Base-by-base conservation (phyloP, 2,113 vertebrate genomes). In the Sus scrofa region DNA sequence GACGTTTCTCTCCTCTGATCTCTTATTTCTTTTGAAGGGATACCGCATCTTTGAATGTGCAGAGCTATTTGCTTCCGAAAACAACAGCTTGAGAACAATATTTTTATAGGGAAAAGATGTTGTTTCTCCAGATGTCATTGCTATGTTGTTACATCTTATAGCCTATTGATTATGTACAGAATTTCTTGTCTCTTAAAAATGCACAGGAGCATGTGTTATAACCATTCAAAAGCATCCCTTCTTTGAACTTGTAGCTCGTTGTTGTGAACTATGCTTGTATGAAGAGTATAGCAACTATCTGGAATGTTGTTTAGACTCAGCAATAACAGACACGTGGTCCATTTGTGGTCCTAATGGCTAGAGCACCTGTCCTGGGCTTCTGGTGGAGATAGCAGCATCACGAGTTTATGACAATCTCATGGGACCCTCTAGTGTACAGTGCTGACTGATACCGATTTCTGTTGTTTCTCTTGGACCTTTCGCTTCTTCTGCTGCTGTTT, bases 341-440 rank as follows among this genome's bases (percentile, higher is more conserved):
- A 65, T 96, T 97, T 98, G 96, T 58, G 3, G 97, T 98, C 98
- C 98, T 98, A 97, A 95, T 39, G 77, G 97, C 97, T 97, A 96
- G 87, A 98, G 97, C 97, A 98, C 97, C 97, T 98, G 92, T 98
- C 98, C 98, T 98, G 97, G 98, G 98, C 86, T 98, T 98, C 98
- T 98, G 98, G 98, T 97, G 96, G 98, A 99, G 98, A 99, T 99
- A 99, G 99, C 99, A 99, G 99, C 99, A 99, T 99, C 98, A 98
- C 98, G 98, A 98, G 97, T 98, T 98, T 98, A 96, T 95, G 97
- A 97, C 96, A 97, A 98, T 97, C 98, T 94, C 96, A 95, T 88
- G 97, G 97, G 97, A 98, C 97, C 96, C 83, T 97, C 98, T 99
- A 99, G 98, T 99, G 99, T 98, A 98, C 98, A 95, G 98, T 98